Evolutionary conservation across 2,888 invertebrate genomes (phyloP).

Genomic region (Parthenolecanium corni): DNA sequence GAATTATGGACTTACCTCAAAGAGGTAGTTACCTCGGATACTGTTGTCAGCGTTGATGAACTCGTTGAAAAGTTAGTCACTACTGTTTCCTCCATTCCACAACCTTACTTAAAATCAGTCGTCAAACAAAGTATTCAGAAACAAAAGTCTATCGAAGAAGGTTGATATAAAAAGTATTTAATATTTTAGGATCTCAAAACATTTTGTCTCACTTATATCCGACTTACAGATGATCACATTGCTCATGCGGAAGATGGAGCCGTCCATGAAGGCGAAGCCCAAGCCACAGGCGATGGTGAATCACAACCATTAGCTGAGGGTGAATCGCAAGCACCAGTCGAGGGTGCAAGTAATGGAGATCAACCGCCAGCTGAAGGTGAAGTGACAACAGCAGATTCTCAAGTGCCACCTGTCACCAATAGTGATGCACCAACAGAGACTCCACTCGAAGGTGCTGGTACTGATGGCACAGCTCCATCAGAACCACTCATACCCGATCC

Average conservation of each 20-base stretch:
- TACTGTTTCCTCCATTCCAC: conserved; percentile 34
- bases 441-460: conserved; percentile 34
- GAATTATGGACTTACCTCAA: conserved; percentile 35
- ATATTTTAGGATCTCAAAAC: conserved; percentile 27
- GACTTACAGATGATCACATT: background rate
- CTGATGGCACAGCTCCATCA: conserved; percentile 36
- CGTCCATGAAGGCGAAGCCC: background rate
- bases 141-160: conserved; percentile 32
- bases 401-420: conserved; percentile 1
- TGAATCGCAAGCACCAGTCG: conserved; percentile 17
- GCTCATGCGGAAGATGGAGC: background rate
- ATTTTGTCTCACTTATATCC: background rate
- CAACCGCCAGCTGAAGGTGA: conserved; percentile 6
- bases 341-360: conserved; percentile 1
- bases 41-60: conserved; percentile 34
- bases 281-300: background rate
- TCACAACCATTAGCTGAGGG: conserved; percentile 5
- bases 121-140: conserved; percentile 35
- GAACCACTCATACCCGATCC: conserved; percentile 35
- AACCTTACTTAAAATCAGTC: conserved; percentile 34
- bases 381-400: conserved; percentile 31
- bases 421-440: conserved; percentile 4
- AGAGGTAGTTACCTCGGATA: conserved; percentile 34
- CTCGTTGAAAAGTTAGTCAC: conserved; percentile 35
- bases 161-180: conserved; percentile 1